Evolutionary conservation across 2,113 vertebrate genomes (phyloP), one percentile per base, ranked within the genome.

Genomic region (Brienomyrus longianalis): DNA sequence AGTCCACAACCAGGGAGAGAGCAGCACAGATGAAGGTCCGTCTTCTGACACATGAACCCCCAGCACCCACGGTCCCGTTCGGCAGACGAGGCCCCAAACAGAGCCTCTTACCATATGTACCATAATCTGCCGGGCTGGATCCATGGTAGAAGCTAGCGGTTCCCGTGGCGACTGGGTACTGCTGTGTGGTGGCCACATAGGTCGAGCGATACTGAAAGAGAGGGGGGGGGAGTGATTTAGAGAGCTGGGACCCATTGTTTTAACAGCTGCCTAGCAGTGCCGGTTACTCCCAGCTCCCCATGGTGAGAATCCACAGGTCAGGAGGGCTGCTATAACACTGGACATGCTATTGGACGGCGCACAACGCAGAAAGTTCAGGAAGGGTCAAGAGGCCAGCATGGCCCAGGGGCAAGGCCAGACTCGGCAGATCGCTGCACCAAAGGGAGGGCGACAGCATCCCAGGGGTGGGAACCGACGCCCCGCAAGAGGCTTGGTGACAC

Each of bases 111-210:
- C 97, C 97, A 91, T 98, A 99, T 95, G 95, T 97, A 95, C 97
- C 96, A 86, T 98, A 99, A 89, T 99, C 98, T 90, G 97, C 97
- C 86, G 98, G 96, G 93, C 96, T 99, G 93, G 97, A 97, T 95
- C 97, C 97, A 59, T 97, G 95, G 92, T 98, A 99, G 95, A 98
- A 99, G 92, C 97, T 94, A 66, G 97, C 96, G 89, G 98, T 97
- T 23, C 98, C 97, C 8, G 97, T 92, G 91, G 97, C 96, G 87
- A 99, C 98, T 2, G 97, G 96, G 92, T 98, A 99, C 94, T 99
- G 98, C 93, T 98, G 98, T 59, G 98, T 96, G 0, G 97, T 96
- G 92, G 98, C 94, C 90, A 99, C 98, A 0, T 98, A 99, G 0
- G 97, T 96, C 62, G 98, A 96, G 86, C 97, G 98, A 93, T 97